Percentiles rank a stretch among this genome's conserved stretches.
Conservation (phyloP, 1,140 invertebrate genomes). For the Hirudo medicinalis region DNA sequence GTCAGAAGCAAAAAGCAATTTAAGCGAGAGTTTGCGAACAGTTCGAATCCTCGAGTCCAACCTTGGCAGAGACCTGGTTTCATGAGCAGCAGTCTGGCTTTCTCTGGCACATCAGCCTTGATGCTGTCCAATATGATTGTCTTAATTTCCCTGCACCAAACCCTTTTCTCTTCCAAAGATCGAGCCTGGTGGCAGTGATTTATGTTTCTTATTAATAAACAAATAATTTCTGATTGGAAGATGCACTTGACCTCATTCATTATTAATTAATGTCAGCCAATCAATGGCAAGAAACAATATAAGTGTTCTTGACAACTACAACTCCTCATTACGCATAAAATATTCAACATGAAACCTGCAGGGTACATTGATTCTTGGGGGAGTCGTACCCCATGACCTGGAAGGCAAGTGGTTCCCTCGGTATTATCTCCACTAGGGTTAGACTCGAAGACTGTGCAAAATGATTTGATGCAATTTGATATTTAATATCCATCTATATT, state of each 20-base stretch:
- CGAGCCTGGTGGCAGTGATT: slow-evolving; percentile 50
- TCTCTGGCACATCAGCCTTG: slow-evolving; percentile 77
- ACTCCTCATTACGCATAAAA: neutral
- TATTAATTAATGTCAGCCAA: neutral
- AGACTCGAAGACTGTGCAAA: slow-evolving; percentile 73
- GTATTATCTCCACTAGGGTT: slow-evolving; percentile 88
- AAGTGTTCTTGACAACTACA: too few relatives aligned
- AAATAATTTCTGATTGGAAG: neutral
- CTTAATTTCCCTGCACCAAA: slow-evolving; percentile 81
- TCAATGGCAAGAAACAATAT: too few relatives aligned
- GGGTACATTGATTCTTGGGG: slow-evolving; percentile 70
- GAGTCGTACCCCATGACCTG: slow-evolving; percentile 91
- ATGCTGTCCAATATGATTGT: slow-evolving; percentile 87
- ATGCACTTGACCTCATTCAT: too few relatives aligned
- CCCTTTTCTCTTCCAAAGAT: slow-evolving; percentile 68
- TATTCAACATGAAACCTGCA: slow-evolving; percentile 50
- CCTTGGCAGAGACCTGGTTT: slow-evolving; percentile 41
- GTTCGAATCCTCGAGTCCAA: too few relatives aligned
- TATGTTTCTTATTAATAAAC: neutral
- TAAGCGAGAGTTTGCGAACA: too few relatives aligned
- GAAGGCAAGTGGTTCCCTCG: slow-evolving; percentile 81
- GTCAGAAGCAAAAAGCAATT: too few relatives aligned
- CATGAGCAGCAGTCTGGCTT: slow-evolving; percentile 79
- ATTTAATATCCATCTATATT: too few relatives aligned
- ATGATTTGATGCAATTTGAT: too few relatives aligned